Percentiles rank a stretch among this genome's conserved stretches.
Conservation (phyloP, 23 tunicate species). For the Botrylloides violaceus region DNA sequence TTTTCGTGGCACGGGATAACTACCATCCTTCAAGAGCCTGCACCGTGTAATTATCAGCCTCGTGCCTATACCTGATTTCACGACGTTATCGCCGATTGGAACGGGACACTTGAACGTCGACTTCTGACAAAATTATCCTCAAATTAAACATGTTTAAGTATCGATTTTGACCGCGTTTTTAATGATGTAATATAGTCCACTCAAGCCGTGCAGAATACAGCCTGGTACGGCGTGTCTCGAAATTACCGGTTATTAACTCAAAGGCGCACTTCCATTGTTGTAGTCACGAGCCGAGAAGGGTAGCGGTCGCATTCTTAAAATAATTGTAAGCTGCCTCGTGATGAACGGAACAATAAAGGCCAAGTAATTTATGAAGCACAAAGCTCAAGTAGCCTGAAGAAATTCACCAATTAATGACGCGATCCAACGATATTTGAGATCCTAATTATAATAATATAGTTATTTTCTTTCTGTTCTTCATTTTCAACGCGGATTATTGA, state of each 20-base stretch:
- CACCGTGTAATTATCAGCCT: not conserved
- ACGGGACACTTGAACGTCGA: not conserved
- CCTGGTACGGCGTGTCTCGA: not conserved
- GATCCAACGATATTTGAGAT: too few relatives aligned
- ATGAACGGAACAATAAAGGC: too few relatives aligned
- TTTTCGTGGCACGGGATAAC: not conserved
- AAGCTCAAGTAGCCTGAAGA: too few relatives aligned
- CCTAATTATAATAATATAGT: too few relatives aligned
- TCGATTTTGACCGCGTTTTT: not conserved
- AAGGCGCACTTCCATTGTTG: not conserved
- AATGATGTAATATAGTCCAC: not conserved
- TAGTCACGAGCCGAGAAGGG: not conserved
- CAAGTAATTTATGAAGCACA: too few relatives aligned
- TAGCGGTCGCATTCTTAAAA: slow-evolving; percentile 3
- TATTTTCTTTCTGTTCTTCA: too few relatives aligned
- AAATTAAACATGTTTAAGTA: not conserved
- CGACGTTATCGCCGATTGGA: not conserved
- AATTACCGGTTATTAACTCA: not conserved
- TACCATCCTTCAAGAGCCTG: not conserved
- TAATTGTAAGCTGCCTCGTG: not conserved
- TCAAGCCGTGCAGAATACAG: not conserved
- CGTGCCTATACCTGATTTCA: not conserved
- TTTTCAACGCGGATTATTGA: too few relatives aligned
- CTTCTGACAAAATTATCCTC: not conserved
- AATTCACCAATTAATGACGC: too few relatives aligned